phyloP scores from a whole-genome alignment of 2,888 invertebrate genomes.

The Ochropleura plecta region DNA sequence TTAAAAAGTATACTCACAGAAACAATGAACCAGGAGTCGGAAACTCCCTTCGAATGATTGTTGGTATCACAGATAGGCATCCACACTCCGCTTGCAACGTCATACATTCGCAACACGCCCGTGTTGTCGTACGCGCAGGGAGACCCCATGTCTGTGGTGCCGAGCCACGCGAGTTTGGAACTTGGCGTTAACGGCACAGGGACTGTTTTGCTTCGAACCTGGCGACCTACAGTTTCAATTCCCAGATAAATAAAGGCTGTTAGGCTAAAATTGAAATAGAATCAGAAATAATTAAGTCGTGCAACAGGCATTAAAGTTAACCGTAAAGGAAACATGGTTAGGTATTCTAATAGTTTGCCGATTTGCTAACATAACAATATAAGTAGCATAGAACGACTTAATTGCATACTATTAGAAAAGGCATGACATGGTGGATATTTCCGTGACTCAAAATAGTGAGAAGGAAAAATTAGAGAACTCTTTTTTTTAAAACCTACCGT shows the following conservation, averaged over 20 bases:
- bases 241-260: background rate
- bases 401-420: background rate
- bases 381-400: background rate
- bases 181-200: constrained; percentile 92
- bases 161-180: constrained; percentile 94
- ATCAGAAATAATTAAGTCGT: no score
- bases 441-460: background rate
- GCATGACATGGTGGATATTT: background rate
- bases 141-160: constrained; percentile 95
- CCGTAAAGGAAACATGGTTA: background rate
- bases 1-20: constrained; percentile 86
- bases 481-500: constrained; percentile 73
- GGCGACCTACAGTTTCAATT: constrained; percentile 75
- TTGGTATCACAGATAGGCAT: constrained; percentile 94
- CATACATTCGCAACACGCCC: constrained; percentile 94
- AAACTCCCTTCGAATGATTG: constrained; percentile 88
- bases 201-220: constrained; percentile 87
- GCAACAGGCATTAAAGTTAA: no score
- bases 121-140: constrained; percentile 94
- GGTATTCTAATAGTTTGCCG: no score
- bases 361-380: background rate
- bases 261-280: no score
- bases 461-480: background rate
- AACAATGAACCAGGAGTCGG: constrained; percentile 87
- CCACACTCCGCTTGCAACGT: constrained; percentile 94